Evolutionary conservation across 2,888 invertebrate genomes (phyloP), one percentile per base, ranked within the genome.

Genomic region (Xylophagus ater): DNA sequence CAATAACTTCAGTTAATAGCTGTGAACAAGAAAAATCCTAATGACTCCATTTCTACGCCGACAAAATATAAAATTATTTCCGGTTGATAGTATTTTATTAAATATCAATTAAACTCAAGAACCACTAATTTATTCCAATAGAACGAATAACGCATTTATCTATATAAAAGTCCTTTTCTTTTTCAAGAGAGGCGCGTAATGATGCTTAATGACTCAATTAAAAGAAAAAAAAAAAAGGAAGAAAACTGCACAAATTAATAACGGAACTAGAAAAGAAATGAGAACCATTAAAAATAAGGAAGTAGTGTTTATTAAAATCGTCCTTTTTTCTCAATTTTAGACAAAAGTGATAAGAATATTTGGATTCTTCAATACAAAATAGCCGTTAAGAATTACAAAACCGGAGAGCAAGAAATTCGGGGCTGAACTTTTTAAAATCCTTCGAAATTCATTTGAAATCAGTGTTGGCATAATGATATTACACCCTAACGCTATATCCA

Each of bases 161-260:
- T 40, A n/a, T n/a, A n/a, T n/a, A n/a, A n/a, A n/a, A n/a, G n/a
- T n/a, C n/a, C n/a, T n/a, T n/a, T n/a, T n/a, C n/a, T n/a, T n/a
- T n/a, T n/a, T n/a, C n/a, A n/a, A n/a, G n/a, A n/a, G n/a, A n/a
- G 33, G 33, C 33, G 43, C 36, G 36, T 40, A 37, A 43, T 40
- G 43, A 43, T 40, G 32, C 33, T 40, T 43, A 43, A 43, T 43
- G 40, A 29, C 40, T 43, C 40, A 40, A 43, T 43, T 43, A 40
- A 40, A 33, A 40, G 26, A 19, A 17, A 26, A 36, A 32, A n/a
- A n/a, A n/a, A n/a, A n/a, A n/a, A n/a, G n/a, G 26, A n/a, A 10
- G 13, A 26, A 26, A 12, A 26, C 12, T 26, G n/a, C 26, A 26
- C 26, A 26, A 12, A 26, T 13, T 26, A n/a, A 26, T 13, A 10